These are phyloP conservation scores for Drosophila anomalata DNA, from an alignment of 2,888 invertebrate genomes.

Conservation along the genomic window DNA sequence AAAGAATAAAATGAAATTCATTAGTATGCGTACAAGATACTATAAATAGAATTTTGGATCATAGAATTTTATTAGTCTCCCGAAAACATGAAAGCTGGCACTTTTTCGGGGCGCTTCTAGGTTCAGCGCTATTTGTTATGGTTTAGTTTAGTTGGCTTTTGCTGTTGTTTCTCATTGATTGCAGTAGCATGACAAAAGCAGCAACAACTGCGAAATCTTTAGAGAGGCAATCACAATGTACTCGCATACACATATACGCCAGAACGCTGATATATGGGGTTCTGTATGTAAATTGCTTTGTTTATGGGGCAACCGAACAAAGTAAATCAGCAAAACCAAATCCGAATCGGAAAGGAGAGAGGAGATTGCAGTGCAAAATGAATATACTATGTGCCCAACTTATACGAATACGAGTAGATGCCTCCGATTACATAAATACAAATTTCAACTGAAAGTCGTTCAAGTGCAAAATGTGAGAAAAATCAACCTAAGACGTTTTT, in stretches of 20 bases:
- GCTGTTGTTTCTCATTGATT: constrained; percentile 49
- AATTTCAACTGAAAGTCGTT: constrained; percentile 75
- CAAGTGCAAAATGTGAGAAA: constrained; percentile 68
- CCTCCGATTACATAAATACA: constrained; percentile 65
- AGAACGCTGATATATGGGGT: not conserved
- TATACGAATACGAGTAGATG: constrained; percentile 10
- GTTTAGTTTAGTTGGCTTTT: constrained; percentile 17
- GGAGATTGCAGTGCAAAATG: no score
- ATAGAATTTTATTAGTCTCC: not conserved
- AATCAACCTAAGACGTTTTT: constrained; percentile 2
- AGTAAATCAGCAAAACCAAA: constrained; percentile 29
- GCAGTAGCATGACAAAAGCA: constrained; percentile 55
- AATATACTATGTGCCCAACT: no score
- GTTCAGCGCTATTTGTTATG: not conserved
- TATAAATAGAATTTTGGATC: no score
- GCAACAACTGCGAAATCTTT: constrained; percentile 43
- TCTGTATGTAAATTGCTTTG: constrained; percentile 61
- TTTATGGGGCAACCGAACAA: constrained; percentile 49
- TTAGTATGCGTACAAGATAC: not conserved
- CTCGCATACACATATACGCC: not conserved
- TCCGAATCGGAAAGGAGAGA: constrained; percentile 5
- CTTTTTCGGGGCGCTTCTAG: not conserved
- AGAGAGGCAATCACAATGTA: constrained; percentile 28
- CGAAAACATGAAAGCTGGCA: not conserved
- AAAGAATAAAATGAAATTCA: not conserved